A percentile compares a stretch with the other conserved stretches of the same genome.
Evolutionary conservation across 2,113 vertebrate species (phyloP).

Genomic region (Nycticryphes semicollaris): DNA sequence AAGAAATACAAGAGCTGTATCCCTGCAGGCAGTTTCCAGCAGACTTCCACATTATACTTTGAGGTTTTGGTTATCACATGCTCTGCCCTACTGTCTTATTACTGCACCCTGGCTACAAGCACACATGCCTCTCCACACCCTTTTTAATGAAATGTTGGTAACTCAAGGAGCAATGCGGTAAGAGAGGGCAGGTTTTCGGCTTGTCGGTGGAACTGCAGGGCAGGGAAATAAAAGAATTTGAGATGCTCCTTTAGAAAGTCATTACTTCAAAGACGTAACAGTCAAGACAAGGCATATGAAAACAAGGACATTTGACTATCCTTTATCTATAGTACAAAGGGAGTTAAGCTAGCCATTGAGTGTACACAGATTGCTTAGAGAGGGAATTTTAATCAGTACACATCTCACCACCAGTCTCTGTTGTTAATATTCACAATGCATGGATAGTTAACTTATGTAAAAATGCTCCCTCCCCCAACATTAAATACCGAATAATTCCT

Average conservation of each 20-base stretch:
- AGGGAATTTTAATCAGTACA: not conserved
- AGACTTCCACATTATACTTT: not conserved
- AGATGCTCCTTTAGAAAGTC: not conserved
- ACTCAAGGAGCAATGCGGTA: not conserved
- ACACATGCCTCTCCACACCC: not conserved
- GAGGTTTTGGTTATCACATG: not conserved
- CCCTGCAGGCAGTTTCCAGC: not conserved
- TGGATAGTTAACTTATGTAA: not conserved
- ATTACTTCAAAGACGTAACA: not conserved
- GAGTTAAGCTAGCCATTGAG: not conserved
- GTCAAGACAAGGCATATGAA: not conserved
- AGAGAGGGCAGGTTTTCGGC: not conserved
- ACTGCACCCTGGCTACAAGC: not conserved
- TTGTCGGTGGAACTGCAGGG: not conserved
- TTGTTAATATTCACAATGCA: slow-evolving; percentile 33
- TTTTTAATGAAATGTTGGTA: not conserved
- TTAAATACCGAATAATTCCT: slow-evolving; percentile 15
- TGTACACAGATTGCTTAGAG: not conserved
- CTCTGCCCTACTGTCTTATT: not conserved
- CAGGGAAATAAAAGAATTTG: not conserved
- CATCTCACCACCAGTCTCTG: not conserved
- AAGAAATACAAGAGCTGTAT: not conserved
- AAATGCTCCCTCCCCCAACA: not conserved
- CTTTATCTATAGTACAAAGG: not conserved
- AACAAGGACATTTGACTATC: not conserved